Conservation (phyloP, 2,797 vertebrate genomes). For the Takifugu rubripes region DNA sequence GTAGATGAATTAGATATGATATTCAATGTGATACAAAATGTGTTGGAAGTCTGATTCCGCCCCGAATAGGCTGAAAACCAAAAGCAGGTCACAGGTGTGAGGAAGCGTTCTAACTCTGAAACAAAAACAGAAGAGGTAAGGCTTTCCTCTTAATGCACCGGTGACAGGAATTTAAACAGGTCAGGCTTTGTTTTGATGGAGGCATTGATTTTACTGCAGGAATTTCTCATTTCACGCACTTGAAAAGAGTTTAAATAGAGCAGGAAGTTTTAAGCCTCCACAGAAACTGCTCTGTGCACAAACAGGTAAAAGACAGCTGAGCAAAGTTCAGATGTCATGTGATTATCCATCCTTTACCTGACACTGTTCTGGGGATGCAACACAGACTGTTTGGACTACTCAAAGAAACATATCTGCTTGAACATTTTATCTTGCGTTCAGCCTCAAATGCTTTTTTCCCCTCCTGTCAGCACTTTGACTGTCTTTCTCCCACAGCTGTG, state of each 20-base stretch:
- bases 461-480: conserved; percentile 1
- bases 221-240: conserved; percentile 7
- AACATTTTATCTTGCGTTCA: conserved; percentile 10
- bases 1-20: too few relatives aligned
- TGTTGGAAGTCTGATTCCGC: too few relatives aligned
- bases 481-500: background rate
- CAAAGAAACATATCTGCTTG: conserved; percentile 10
- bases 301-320: conserved; percentile 4
- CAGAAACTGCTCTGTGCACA: background rate
- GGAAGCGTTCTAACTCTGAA: background rate
- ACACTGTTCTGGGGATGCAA: conserved; percentile 15
- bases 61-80: background rate
- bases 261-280: background rate
- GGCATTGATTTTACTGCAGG: conserved; percentile 8
- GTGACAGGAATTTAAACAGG: background rate
- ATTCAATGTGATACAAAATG: too few relatives aligned
- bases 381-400: conserved; percentile 27
- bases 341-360: conserved; percentile 24
- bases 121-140: background rate
- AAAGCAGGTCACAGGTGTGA: conserved; percentile 11
- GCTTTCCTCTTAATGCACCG: conserved; percentile 1
- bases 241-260: conserved; percentile 4
- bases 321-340: conserved; percentile 13
- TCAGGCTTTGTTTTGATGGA: conserved; percentile 7
- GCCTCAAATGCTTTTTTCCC: background rate